These are phyloP conservation scores for Sebastes hubbsi DNA, from an alignment of 2,797 vertebrate species.

Conservation along the genomic window DNA sequence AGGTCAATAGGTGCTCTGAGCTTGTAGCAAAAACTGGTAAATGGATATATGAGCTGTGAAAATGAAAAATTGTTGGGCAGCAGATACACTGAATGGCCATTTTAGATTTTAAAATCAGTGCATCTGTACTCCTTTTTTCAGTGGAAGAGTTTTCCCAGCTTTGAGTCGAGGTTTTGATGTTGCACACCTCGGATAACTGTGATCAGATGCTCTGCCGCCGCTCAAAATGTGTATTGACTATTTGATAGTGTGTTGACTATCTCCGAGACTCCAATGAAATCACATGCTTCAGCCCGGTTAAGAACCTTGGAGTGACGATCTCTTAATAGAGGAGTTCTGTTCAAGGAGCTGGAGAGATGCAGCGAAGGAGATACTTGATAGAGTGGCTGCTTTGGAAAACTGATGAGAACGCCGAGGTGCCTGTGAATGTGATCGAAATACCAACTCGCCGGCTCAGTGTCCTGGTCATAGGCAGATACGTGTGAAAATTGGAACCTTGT, in stretches of 20 bases:
- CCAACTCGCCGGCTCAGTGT: constrained; percentile 27
- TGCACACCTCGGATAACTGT: constrained; percentile 18
- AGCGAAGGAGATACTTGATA: constrained; percentile 62
- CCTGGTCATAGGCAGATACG: constrained; percentile 26
- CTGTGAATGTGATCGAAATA: constrained; percentile 67
- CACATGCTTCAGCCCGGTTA: constrained; percentile 64
- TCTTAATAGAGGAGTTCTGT: constrained; percentile 69
- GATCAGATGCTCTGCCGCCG: constrained; percentile 42
- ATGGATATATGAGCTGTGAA: constrained; percentile 6
- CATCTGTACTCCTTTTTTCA: background rate
- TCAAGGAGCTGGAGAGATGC: constrained; percentile 64
- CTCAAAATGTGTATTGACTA: constrained; percentile 58
- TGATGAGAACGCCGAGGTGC: constrained; percentile 58
- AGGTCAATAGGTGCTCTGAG: background rate
- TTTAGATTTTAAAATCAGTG: constrained; percentile 30
- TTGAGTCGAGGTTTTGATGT: constrained; percentile 3
- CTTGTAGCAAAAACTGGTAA: constrained; percentile 3
- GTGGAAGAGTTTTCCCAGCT: background rate
- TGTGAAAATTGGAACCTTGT: constrained; percentile 63
- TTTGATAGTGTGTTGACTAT: constrained; percentile 56
- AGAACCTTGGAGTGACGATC: constrained; percentile 59
- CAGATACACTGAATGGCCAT: constrained; percentile 23
- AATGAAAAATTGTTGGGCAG: constrained; percentile 17
- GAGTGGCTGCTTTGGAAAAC: constrained; percentile 60
- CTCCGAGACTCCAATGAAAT: constrained; percentile 58